Evolutionary conservation across 35 echinoderm and acorn worm species (phyloP).

Genomic region (Hemicentrotus pulcherrimus): DNA sequence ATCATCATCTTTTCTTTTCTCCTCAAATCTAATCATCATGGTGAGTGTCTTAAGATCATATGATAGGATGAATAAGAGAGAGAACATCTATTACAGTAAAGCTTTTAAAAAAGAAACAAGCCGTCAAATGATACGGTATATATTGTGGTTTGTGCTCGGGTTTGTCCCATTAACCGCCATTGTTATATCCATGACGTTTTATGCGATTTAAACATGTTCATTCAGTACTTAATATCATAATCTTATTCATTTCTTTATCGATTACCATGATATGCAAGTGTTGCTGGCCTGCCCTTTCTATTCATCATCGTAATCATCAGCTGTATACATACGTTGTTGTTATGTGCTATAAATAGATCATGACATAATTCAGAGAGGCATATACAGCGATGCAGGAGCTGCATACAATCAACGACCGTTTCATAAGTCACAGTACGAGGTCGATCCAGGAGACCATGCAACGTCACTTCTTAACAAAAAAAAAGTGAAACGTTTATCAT

Average conservation of each 20-base stretch:
- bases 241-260: neutral
- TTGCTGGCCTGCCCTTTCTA: neutral
- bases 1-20: neutral
- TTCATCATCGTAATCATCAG: neutral
- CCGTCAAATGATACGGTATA: neutral
- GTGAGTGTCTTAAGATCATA: neutral
- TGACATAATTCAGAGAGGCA: neutral
- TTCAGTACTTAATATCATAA: neutral
- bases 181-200: neutral
- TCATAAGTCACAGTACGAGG: neutral
- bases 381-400: neutral
- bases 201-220: neutral
- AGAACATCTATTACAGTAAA: too few species aligned
- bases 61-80: neutral
- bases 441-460: neutral
- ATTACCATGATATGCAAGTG: neutral
- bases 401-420: neutral
- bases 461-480: neutral
- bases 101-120: neutral
- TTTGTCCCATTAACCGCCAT: neutral
- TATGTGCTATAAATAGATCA: neutral
- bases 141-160: neutral
- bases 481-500: neutral
- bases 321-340: neutral
- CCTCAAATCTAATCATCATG: neutral